Conservation (phyloP, 2,113 vertebrate genomes). For the Calidris pygmaea region DNA sequence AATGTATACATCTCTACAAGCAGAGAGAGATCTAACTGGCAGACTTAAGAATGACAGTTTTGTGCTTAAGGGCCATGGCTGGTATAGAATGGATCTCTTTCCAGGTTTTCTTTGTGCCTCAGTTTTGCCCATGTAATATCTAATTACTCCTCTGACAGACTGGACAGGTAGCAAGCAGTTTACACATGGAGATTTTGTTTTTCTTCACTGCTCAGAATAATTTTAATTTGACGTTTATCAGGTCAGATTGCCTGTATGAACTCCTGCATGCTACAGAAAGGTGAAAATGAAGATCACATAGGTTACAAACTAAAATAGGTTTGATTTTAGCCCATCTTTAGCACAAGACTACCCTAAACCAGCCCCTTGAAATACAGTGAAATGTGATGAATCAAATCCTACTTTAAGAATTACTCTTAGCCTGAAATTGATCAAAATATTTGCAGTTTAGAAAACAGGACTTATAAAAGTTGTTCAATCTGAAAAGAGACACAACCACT, state of each 20-base stretch:
- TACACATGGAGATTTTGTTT: background rate
- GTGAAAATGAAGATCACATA: background rate
- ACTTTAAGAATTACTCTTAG: background rate
- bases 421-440: background rate
- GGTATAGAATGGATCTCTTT: background rate
- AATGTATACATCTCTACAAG: background rate
- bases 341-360: background rate
- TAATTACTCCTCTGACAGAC: background rate
- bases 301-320: background rate
- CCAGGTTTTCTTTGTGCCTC: background rate
- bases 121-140: background rate
- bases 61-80: background rate
- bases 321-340: background rate
- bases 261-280: background rate
- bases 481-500: background rate
- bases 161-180: background rate
- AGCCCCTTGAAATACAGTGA: background rate
- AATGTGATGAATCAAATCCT: background rate
- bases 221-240: background rate
- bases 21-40: background rate
- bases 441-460: background rate
- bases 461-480: background rate
- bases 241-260: background rate
- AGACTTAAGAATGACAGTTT: background rate
- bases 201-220: background rate